Base-by-base conservation (phyloP, 2,888 invertebrate genomes). In the Muschampia plurimacula region DNA sequence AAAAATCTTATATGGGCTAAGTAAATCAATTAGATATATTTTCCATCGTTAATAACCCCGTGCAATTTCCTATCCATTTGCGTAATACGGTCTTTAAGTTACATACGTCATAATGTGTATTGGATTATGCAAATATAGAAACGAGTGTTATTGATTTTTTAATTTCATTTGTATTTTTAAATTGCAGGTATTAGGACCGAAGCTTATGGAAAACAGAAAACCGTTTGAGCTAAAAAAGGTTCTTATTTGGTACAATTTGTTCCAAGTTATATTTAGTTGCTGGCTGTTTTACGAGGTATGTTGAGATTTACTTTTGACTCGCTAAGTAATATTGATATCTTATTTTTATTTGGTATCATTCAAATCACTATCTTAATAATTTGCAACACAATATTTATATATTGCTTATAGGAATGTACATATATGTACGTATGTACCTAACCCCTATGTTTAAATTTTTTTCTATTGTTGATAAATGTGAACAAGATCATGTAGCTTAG, bases 151-250 rank as follows among this genome's bases (percentile, higher is more conserved):
- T 13, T 39, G 41, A 41, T 44, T 63, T 41, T 22, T 63, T 12
- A 41, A 62, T 10, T 22, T 44, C n/a, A 39, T 22, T 44, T 6
- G 9, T 55, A 10, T 41, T 63, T 63, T 67, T 79, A 79, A 72
- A 76, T 86, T 85, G 59, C 87, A 96, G 96, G 95, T 96, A 72
- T 82, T 96, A 74, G 98, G 98, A 2, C 98, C 98, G 49, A 96
- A 95, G 82, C 85, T 97, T 41, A 98, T 99, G 98, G 96, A 97
- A 85, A 96, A 97, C 89, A 95, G 98, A 85, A 97, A 97, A 91
- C 97, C 98, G 0, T 97, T 97, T 80, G 95, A 97, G 81, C 92
- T 98, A 67, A 96, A 97, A 77, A 95, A 95, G 79, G 89, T 97
- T 41, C 95, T 99, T 81, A 96, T 98, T 76, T 95, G 96, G 82